Base-by-base conservation (phyloP, 35 echinoderm and acorn worm genomes). In the Heliocidaris tuberculata region DNA sequence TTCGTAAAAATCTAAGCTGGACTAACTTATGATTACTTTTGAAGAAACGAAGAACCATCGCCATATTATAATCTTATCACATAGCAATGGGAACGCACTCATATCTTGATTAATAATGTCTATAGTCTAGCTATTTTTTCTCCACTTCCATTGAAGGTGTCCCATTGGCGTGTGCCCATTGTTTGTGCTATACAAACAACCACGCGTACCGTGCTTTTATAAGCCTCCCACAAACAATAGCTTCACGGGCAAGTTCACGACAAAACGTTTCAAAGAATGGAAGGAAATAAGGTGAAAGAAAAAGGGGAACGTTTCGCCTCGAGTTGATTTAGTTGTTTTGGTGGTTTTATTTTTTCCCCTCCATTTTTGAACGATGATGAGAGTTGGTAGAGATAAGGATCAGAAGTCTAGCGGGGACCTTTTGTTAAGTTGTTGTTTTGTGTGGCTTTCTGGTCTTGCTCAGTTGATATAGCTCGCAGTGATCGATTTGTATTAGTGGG, bases 161-260 rank as follows among this genome's bases (percentile, higher is more conserved):
- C 47, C 47, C 47, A 13, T 35, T 89, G 87, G 31, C 87, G 87
- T 89, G 87, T 89, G 87, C 87, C 87, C 31, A 89, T 89, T 89
- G 87, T 89, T 89, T 89, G 87, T 24, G 31, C 47, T 32, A 24
- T 89, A 89, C 87, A 89, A 89, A 89, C 87, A 89, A 89, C 47
- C 87, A 24, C 87, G 87, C 87, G 87, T 78, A 27, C 65, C 32
- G 29, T 32, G 87, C 87, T n/a, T 89, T 89, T 48, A 4, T 13
- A 47, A 89, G 87, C 87, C 31, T 89, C 32, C 15, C 31, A 42
- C 87, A 48, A 27, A 89, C 87, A 89, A 89, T 47, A 89, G 32
- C 87, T 24, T 89, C 47, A 78, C 65, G 65, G 65, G 65, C 65
- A 78, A 78, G 65, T 78, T 78, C 65, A 78, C 27, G 65, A 78